Conservation (phyloP, 2,113 vertebrate genomes). For the Pteronura brasiliensis region DNA sequence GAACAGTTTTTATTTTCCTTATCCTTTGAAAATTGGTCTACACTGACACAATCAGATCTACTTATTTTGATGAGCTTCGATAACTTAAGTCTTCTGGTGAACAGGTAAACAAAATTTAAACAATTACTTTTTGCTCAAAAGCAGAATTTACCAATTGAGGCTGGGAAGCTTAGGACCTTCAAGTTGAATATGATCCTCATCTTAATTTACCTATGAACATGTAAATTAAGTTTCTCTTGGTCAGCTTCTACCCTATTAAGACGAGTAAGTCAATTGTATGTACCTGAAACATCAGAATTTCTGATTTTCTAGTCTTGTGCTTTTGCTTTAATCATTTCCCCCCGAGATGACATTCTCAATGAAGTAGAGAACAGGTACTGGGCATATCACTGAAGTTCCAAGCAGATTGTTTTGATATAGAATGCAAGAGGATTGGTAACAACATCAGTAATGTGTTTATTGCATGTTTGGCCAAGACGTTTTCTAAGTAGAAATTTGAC, state of each 20-base stretch:
- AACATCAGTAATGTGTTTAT: neutral
- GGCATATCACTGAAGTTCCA: neutral
- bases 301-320: neutral
- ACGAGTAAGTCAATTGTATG: neutral
- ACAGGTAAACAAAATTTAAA: neutral
- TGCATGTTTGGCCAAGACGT: neutral
- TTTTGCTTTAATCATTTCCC: neutral
- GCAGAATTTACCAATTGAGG: slow-evolving; percentile 28
- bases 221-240: slow-evolving; percentile 33
- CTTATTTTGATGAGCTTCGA: slow-evolving; percentile 48
- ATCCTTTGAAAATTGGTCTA: slow-evolving; percentile 50
- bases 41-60: slow-evolving; percentile 27
- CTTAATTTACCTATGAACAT: neutral
- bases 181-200: neutral
- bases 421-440: neutral
- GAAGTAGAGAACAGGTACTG: neutral
- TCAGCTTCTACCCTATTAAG: neutral
- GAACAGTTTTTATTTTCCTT: slow-evolving; percentile 51
- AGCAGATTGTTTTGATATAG: neutral
- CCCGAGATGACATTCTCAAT: neutral
- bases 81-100: neutral
- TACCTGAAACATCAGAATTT: neutral
- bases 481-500: neutral
- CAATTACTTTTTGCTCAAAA: slow-evolving; percentile 31
- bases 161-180: neutral